phyloP scores from a whole-genome alignment of 1,140 invertebrate species.

The Brachionus koreanus region DNA sequence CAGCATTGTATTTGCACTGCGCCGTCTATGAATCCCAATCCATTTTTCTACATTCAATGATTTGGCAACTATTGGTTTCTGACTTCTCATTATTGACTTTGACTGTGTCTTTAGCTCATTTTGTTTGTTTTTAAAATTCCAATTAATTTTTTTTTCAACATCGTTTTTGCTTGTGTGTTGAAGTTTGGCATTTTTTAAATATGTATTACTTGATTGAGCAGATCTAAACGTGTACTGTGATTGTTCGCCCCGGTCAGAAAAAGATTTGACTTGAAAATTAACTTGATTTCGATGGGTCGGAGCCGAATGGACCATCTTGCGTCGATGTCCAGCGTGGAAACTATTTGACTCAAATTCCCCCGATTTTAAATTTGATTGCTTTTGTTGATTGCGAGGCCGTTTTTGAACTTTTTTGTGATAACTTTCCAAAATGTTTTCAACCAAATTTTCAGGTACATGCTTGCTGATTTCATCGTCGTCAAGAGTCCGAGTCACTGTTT shows the following conservation, averaged over 20 bases:
- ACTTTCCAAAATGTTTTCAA: not conserved
- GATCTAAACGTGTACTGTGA: not conserved
- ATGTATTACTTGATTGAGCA: not conserved
- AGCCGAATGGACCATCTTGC: not conserved
- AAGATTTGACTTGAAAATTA: not conserved
- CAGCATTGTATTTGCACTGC: not conserved
- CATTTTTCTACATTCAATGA: conserved; percentile 23
- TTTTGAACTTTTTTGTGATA: not conserved
- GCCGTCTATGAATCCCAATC: not conserved
- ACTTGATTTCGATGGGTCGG: not conserved
- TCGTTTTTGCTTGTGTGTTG: not conserved
- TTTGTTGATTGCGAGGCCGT: not conserved
- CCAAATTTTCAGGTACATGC: not conserved
- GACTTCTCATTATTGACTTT: not conserved
- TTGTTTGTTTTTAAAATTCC: not conserved
- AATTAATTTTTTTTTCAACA: not conserved
- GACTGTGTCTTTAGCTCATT: not conserved
- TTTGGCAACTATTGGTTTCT: not conserved
- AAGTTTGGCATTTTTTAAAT: not conserved
- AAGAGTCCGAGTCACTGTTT: not conserved
- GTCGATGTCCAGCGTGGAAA: not conserved
- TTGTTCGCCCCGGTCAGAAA: not conserved
- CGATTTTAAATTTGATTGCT: not conserved
- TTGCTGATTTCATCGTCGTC: not conserved
- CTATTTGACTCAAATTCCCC: not conserved